These are phyloP conservation scores for Anomalospiza imberbis DNA, from an alignment of 2,797 vertebrate genomes.

Conservation along the genomic window DNA sequence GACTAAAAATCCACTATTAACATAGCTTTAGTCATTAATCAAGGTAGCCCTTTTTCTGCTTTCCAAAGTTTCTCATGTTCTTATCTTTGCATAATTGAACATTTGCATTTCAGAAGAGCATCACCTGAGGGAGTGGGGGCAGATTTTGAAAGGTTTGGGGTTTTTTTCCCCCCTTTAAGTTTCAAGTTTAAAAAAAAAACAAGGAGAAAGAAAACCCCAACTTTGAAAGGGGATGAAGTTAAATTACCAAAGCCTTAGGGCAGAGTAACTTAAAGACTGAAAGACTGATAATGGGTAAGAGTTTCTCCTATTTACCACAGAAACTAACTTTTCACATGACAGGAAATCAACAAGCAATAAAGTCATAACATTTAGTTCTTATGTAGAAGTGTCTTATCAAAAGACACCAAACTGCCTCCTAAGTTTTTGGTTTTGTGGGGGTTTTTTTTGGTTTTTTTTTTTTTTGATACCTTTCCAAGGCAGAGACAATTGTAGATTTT, in stretches of 20 bases:
- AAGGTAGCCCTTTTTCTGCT: constrained; percentile 34
- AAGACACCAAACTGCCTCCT: neutral
- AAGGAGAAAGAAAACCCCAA: accelerated
- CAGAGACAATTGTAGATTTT: neutral
- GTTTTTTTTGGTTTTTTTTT: no score
- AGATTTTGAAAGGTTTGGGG: neutral
- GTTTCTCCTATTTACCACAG: constrained; percentile 34
- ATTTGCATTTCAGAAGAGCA: constrained; percentile 65
- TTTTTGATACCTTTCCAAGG: neutral
- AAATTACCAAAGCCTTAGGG: constrained; percentile 39
- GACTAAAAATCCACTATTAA: constrained; percentile 32
- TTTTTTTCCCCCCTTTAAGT: neutral
- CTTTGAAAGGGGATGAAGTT: constrained; percentile 38
- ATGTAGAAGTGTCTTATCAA: neutral
- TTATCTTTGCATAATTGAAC: constrained; percentile 60
- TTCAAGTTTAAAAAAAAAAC: neutral
- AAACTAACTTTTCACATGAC: constrained; percentile 23
- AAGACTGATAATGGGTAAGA: neutral
- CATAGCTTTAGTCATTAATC: constrained; percentile 54
- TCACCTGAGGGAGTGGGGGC: constrained; percentile 37
- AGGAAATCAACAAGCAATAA: constrained; percentile 30
- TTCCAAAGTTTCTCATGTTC: constrained; percentile 58
- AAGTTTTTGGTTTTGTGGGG: neutral
- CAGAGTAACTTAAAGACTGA: constrained; percentile 25
- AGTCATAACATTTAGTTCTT: neutral